Evolutionary conservation across 2,113 vertebrate genomes (phyloP).

Genomic region (Anser cygnoides): DNA sequence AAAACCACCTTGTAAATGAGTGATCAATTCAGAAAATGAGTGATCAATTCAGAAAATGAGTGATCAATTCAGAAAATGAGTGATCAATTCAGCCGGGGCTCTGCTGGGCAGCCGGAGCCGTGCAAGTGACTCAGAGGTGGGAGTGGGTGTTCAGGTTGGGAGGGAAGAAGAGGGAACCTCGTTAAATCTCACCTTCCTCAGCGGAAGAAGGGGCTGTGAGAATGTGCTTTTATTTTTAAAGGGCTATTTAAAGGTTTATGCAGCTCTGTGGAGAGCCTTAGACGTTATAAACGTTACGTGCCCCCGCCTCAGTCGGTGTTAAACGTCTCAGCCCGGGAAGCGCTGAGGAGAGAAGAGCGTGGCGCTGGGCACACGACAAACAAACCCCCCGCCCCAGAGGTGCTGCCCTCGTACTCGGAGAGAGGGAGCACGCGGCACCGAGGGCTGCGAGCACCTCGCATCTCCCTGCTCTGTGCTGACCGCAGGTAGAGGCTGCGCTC

Average conservation of each 20-base stretch:
- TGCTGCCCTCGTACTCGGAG: neutral
- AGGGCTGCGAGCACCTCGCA: neutral
- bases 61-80: neutral
- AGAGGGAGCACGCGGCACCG: neutral
- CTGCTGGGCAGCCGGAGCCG: neutral
- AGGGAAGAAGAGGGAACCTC: neutral
- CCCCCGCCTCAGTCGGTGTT: slow-evolving; percentile 1
- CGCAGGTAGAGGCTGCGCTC: neutral
- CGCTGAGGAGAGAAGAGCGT: neutral
- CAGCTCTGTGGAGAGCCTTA: slow-evolving; percentile 17
- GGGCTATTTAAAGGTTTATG: slow-evolving; percentile 43
- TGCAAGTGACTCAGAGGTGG: slow-evolving; percentile 27
- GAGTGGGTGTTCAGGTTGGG: neutral
- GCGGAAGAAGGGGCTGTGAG: slow-evolving; percentile 15
- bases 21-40: neutral
- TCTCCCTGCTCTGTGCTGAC: neutral
- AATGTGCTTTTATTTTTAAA: neutral
- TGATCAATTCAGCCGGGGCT: neutral
- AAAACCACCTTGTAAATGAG: neutral
- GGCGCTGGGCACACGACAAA: neutral
- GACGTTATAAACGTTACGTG: neutral
- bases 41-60: no score
- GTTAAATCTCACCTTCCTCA: slow-evolving; percentile 14
- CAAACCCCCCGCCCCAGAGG: neutral
- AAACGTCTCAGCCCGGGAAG: neutral